Percentiles rank a stretch among this genome's conserved stretches.
phyloP scores from a whole-genome alignment of 2,113 vertebrate genomes.

The Phasianus colchicus region DNA sequence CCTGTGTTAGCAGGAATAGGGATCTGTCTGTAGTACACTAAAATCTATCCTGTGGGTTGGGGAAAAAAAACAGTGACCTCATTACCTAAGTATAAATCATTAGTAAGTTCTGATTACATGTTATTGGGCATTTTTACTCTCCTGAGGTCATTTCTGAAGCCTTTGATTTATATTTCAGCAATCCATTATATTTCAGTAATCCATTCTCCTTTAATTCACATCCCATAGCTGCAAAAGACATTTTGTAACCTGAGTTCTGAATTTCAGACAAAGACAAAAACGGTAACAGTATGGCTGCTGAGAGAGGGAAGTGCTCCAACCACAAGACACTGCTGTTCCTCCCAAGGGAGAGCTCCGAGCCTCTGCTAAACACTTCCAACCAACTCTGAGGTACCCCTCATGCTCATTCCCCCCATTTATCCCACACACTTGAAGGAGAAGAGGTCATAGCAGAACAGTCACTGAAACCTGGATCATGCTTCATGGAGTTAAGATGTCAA shows the following conservation, averaged over 20 bases:
- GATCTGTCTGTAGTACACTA: not conserved
- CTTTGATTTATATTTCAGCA: not conserved
- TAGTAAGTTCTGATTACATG: not conserved
- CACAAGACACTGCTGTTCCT: not conserved
- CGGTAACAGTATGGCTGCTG: not conserved
- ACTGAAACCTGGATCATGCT: not conserved
- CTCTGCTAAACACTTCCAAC: not conserved
- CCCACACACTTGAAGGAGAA: not conserved
- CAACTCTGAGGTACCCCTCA: not conserved
- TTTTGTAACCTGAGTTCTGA: not conserved
- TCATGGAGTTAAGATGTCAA: not conserved
- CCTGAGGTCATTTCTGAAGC: not conserved
- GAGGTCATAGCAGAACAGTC: not conserved
- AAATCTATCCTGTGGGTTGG: not conserved
- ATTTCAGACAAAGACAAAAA: not conserved
- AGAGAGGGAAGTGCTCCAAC: not conserved
- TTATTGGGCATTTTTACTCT: not conserved
- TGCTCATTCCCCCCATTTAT: not conserved
- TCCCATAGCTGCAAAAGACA: fast-evolving
- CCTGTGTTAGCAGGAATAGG: not conserved
- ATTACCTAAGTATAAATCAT: not conserved
- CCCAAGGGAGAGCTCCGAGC: not conserved
- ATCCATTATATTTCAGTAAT: not conserved
- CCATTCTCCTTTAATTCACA: not conserved
- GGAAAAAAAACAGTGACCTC: not conserved